Base-by-base conservation (phyloP, 2,888 invertebrate genomes). In the Agonopterix arenella region DNA sequence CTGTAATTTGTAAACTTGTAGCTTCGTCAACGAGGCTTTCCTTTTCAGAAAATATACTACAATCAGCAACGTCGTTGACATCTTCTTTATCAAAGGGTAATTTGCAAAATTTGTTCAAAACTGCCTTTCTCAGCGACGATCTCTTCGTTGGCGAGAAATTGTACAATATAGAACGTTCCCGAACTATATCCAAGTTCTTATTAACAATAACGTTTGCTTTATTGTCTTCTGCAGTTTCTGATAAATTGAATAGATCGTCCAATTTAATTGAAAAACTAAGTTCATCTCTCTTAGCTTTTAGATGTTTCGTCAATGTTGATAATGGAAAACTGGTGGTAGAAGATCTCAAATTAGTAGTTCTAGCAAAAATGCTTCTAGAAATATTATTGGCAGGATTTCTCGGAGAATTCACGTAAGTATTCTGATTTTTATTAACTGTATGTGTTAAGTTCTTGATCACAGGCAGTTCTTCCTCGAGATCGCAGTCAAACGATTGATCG, bases 1-100 rank as follows among this genome's bases (percentile, higher is more conserved):
- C 85, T 64, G 86, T 82, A 52, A 89, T 80, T 62, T 88, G 86
- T 48, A 88, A 66, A 59, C 75, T 81, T 10, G 72, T 76, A 2
- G 71, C 67, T 36, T 76, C 80, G 62, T 84, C 80, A 53, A 80
- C 64, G 4, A 74, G 49, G 48, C 61, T 70, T n/a, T 63, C 72
- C 49, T 59, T 68, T 28, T 59, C 60, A 11, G 54, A 54, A n/a
- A 45, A 54, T 8, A 44, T 50, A 52, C 55, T 53, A 43, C 43
- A 55, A n/a, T 44, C 47, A 37, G 53, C 54, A 40, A 55, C 55
- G 13, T 56, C 47, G 8, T 44, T 45, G 2, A 55, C 51, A 7
- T 61, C 58, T 11, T 64, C 60, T 28, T 56, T 61, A 36, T 57
- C 61, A 9, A 59, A 56, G 2, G 62, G 54, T 37, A 57, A 57